phyloP scores from a whole-genome alignment of 35 echinoderm and acorn worm genomes.

The Chiridota heheva region DNA sequence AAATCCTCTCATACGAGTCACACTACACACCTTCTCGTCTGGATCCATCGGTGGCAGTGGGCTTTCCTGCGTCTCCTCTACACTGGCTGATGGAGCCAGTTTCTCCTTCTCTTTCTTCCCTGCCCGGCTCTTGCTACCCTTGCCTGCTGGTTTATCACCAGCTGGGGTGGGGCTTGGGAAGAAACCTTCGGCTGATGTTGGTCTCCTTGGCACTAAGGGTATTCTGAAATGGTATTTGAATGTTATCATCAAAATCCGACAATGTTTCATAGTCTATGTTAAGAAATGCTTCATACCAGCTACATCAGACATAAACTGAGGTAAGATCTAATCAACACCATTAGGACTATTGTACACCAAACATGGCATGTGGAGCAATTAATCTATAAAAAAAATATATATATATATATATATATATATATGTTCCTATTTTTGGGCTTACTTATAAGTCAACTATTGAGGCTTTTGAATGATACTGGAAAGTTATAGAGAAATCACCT shows the following conservation, averaged over 20 bases:
- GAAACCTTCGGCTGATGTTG: slow-evolving; percentile 90
- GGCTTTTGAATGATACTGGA: no score
- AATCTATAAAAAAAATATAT: no score
- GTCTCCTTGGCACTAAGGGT: slow-evolving; percentile 82
- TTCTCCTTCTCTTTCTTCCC: slow-evolving; percentile 85
- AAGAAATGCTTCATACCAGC: no score
- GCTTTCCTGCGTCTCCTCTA: slow-evolving; percentile 77
- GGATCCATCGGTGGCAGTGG: slow-evolving; percentile 86
- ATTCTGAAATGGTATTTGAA: slow-evolving; percentile 66
- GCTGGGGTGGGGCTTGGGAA: slow-evolving; percentile 82
- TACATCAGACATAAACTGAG: no score
- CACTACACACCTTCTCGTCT: slow-evolving; percentile 79
- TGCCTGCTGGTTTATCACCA: slow-evolving; percentile 67
- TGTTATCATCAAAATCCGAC: background rate
- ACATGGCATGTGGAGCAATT: no score
- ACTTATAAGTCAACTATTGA: no score
- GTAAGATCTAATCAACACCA: no score
- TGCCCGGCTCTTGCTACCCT: slow-evolving; percentile 81
- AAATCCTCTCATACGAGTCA: background rate
- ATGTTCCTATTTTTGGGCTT: no score
- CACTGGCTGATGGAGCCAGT: slow-evolving; percentile 56
- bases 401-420: no score
- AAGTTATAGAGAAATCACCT: no score
- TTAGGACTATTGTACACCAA: no score
- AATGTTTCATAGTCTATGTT: background rate